Conservation (phyloP, 2,113 vertebrate species). For the Paedocypris sp. region DNA sequence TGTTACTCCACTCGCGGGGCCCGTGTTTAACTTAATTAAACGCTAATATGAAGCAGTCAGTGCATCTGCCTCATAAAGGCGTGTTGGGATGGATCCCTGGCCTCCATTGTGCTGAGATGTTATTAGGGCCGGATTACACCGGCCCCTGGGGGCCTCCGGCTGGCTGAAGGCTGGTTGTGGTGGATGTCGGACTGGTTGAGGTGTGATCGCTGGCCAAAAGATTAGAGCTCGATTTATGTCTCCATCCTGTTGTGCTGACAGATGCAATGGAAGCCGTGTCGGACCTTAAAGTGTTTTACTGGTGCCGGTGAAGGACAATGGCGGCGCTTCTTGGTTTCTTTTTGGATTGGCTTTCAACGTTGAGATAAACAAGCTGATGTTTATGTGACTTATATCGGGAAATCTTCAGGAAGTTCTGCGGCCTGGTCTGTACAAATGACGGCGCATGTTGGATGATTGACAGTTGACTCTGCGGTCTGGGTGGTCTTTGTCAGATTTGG, state of each 20-base stretch:
- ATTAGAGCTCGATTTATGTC: conserved; percentile 46
- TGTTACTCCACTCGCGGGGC: conserved; percentile 36
- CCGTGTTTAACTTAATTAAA: conserved; percentile 63
- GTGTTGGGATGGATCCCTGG: too few relatives aligned
- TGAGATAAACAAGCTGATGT: not conserved
- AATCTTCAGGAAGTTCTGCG: conserved; percentile 1
- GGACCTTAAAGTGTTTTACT: not conserved
- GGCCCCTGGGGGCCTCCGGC: conserved; percentile 27
- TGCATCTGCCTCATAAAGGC: conserved; percentile 27
- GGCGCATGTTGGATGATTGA: conserved; percentile 45
- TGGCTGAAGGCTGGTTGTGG: conserved; percentile 12
- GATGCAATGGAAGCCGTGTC: conserved; percentile 17
- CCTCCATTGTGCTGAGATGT: conserved; percentile 32
- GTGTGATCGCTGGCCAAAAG: conserved; percentile 53
- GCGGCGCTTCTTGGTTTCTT: not conserved
- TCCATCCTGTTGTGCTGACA: conserved; percentile 54
- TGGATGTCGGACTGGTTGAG: conserved; percentile 42
- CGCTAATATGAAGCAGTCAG: conserved; percentile 65
- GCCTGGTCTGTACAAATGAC: not conserved
- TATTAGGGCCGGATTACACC: conserved; percentile 38
- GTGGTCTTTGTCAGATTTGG: conserved; percentile 46
- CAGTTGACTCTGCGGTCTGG: conserved; percentile 46
- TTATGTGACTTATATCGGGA: not conserved
- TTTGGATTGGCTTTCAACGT: too few relatives aligned
- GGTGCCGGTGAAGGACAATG: not conserved